A percentile compares a stretch with the other conserved stretches of the same genome.
phyloP scores from a whole-genome alignment of 2,113 vertebrate genomes.

The Rynchops niger region DNA sequence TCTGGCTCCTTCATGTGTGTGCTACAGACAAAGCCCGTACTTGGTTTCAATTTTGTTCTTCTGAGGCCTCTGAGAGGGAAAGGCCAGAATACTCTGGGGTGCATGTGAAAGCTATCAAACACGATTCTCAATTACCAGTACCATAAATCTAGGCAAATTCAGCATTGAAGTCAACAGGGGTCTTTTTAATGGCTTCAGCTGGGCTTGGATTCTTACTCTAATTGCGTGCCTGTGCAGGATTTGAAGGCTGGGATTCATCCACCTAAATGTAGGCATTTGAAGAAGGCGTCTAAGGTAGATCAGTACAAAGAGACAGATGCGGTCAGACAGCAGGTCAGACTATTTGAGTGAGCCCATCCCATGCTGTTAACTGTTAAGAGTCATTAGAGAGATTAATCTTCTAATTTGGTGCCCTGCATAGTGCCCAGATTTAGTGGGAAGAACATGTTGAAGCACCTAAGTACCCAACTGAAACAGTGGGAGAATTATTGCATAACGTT shows the following conservation, averaged over 20 bases:
- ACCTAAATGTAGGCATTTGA: neutral
- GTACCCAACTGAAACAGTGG: neutral
- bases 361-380: neutral
- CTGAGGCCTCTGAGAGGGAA: neutral
- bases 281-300: neutral
- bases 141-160: neutral
- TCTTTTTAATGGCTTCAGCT: neutral
- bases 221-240: rapidly evolving
- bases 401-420: neutral
- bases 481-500: neutral
- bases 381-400: neutral
- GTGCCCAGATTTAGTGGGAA: neutral
- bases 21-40: neutral
- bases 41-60: neutral
- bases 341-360: neutral
- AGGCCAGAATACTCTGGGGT: neutral
- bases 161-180: neutral
- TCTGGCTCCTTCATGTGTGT: neutral
- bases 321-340: neutral
- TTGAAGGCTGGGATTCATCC: neutral
- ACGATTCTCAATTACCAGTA: neutral
- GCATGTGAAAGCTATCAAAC: neutral
- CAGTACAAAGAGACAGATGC: neutral
- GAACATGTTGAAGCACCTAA: neutral
- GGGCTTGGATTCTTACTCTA: neutral